These are phyloP conservation scores for Cavia porcellus DNA, from an alignment of 2,113 vertebrate genomes.

Conservation along the genomic window DNA sequence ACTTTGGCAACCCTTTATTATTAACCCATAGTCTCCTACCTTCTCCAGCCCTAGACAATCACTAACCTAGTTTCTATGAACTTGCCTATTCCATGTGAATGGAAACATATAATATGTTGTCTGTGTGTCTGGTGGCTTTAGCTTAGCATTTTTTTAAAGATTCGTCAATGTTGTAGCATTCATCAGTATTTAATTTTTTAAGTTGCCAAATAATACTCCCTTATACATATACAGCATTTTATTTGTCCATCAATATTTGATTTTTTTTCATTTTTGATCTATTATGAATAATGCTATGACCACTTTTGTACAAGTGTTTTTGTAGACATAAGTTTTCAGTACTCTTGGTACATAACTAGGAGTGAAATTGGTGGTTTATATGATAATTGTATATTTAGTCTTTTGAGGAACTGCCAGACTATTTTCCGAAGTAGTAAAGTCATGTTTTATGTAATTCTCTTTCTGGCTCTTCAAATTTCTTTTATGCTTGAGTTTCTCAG, in stretches of 20 bases:
- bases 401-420: constrained; percentile 32
- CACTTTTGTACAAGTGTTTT: constrained; percentile 9
- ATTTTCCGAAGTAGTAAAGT: constrained; percentile 1
- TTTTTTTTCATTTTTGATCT: background rate
- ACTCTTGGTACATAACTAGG: background rate
- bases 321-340: background rate
- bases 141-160: background rate
- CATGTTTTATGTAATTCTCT: background rate
- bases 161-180: background rate
- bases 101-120: background rate
- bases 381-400: background rate
- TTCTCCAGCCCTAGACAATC: background rate
- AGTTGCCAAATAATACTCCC: background rate
- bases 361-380: background rate
- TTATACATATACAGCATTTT: background rate
- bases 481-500: constrained; percentile 53
- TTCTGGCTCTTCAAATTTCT: background rate
- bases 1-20: background rate
- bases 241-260: background rate
- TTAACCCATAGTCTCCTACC: background rate
- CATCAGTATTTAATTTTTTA: background rate
- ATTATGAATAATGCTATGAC: background rate
- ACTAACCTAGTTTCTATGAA: background rate
- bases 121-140: background rate
- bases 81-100: background rate